A percentile compares a stretch with the other conserved stretches of the same genome.
These are phyloP conservation scores for Geopemphigus sp. DNA, from an alignment of 1,140 invertebrate species.

Conservation along the genomic window DNA sequence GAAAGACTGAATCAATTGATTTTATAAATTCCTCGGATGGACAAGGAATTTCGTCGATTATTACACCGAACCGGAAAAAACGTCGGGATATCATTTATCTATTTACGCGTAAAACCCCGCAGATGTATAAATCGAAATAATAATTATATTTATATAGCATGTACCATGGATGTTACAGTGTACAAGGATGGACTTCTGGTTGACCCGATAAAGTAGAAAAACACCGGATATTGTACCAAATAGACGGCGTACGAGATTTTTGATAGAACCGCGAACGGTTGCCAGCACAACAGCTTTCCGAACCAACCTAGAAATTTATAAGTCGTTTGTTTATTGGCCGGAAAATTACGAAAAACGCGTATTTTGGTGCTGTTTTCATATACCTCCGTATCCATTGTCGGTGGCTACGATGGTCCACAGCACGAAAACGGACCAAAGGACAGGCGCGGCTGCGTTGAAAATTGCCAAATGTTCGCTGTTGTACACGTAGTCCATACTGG, in stretches of 20 bases:
- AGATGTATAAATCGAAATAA: no score
- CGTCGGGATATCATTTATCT: no score
- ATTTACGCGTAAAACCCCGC: no score
- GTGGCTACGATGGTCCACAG: conserved; percentile 68
- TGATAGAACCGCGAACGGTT: conserved; percentile 68
- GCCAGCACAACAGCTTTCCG: conserved; percentile 64
- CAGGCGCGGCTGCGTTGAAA: conserved; percentile 65
- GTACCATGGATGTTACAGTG: conserved; percentile 59
- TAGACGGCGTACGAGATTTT: conserved; percentile 68
- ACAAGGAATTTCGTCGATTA: no score
- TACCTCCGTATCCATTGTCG: conserved; percentile 62
- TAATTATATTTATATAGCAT: conserved; percentile 46
- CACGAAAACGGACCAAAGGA: conserved; percentile 63
- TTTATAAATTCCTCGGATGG: no score
- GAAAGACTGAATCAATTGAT: no score
- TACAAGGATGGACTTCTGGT: conserved; percentile 61
- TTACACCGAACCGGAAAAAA: no score
- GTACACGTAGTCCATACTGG: conserved; percentile 63
- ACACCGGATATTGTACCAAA: conserved; percentile 68
- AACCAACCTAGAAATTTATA: conserved; percentile 60
- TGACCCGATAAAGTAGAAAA: conserved; percentile 64
- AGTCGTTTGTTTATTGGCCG: no score
- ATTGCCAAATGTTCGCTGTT: conserved; percentile 62
- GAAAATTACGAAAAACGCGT: no score
- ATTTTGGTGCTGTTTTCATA: neutral